These are phyloP conservation scores for Drosophila pachea DNA, from an alignment of 1,140 invertebrate species.

Conservation along the genomic window DNA sequence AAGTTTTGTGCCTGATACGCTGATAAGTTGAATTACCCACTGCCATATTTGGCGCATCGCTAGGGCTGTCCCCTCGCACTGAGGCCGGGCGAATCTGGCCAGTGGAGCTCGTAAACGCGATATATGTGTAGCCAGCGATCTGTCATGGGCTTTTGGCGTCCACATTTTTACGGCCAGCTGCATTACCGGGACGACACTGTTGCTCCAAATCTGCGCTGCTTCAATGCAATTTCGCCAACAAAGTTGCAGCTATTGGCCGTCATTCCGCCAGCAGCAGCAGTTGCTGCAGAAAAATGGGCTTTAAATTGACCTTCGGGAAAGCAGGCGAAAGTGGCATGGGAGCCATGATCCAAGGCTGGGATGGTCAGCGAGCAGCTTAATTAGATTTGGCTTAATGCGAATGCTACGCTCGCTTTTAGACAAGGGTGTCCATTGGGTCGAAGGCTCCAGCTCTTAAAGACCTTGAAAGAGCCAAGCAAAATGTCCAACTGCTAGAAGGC, in stretches of 20 bases:
- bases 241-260: conserved; percentile 57
- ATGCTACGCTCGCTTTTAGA: conserved; percentile 33
- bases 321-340: background rate
- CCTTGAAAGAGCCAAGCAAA: background rate
- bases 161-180: conserved; percentile 51
- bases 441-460: conserved; percentile 13
- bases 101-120: background rate
- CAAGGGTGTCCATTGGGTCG: conserved; percentile 24
- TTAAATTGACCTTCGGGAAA: conserved; percentile 56
- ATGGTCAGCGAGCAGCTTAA: conserved; percentile 42
- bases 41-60: conserved; percentile 58
- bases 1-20: conserved; percentile 69
- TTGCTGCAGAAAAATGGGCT: conserved; percentile 7
- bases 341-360: background rate
- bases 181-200: conserved; percentile 71
- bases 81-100: conserved; percentile 4
- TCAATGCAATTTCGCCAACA: conserved; percentile 66
- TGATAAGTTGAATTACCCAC: conserved; percentile 74
- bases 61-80: background rate
- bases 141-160: conserved; percentile 44
- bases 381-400: conserved; percentile 60
- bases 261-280: conserved; percentile 18
- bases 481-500: no score
- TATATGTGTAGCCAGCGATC: background rate
- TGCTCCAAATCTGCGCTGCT: conserved; percentile 67